Evolutionary conservation across 2,888 invertebrate genomes (phyloP).

Genomic region (Limnephilus rhombicus): DNA sequence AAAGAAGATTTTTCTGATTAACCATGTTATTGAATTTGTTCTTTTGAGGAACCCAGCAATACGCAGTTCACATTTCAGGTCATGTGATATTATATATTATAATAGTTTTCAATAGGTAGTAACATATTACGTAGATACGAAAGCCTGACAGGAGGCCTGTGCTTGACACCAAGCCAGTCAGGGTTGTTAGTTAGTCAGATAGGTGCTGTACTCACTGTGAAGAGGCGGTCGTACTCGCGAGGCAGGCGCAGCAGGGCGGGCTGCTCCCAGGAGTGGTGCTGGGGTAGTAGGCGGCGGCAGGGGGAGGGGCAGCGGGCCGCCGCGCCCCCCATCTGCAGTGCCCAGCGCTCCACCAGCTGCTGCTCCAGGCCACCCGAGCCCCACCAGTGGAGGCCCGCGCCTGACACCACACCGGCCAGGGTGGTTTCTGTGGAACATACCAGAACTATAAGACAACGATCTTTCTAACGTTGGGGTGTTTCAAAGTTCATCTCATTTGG

Average conservation of each 20-base stretch:
- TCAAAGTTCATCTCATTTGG: too few relatives aligned
- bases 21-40: too few relatives aligned
- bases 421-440: neutral
- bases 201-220: slow-evolving; percentile 79
- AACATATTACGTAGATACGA: too few relatives aligned
- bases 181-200: neutral
- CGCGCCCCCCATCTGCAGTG: slow-evolving; percentile 69
- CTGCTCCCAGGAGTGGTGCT: slow-evolving; percentile 88
- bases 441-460: neutral
- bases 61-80: too few relatives aligned
- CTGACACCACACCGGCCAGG: slow-evolving; percentile 64
- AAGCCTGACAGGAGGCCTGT: neutral
- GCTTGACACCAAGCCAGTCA: neutral
- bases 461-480: too few relatives aligned
- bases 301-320: slow-evolving; percentile 77
- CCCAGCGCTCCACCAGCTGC: slow-evolving; percentile 73
- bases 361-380: slow-evolving; percentile 68
- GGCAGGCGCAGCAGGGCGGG: slow-evolving; percentile 92
- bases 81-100: too few relatives aligned
- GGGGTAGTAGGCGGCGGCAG: slow-evolving; percentile 83
- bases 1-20: too few relatives aligned
- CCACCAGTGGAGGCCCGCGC: slow-evolving; percentile 67
- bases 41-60: too few relatives aligned
- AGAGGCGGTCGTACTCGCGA: slow-evolving; percentile 93
- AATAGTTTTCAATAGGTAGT: too few relatives aligned